A percentile compares a stretch with the other conserved stretches of the same genome.
Conservation (phyloP, 2,113 vertebrate species). For the Bungarus multicinctus region DNA sequence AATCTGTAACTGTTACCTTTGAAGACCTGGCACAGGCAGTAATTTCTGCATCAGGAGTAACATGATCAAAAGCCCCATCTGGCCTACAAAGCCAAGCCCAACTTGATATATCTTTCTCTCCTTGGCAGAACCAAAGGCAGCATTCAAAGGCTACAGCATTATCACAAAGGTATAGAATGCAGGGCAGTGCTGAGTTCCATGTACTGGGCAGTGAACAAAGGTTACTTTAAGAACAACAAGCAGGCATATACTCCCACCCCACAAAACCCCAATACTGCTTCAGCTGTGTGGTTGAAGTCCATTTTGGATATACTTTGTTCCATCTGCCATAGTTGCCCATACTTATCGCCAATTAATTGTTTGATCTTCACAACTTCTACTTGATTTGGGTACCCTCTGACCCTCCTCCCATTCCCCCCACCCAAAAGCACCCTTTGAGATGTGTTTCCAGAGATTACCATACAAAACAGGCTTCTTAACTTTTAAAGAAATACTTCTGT, state of each 20-base stretch:
- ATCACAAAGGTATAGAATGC: conserved; percentile 41
- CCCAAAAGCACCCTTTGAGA: background rate
- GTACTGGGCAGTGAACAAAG: background rate
- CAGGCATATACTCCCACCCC: too few species aligned
- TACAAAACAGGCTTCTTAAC: background rate
- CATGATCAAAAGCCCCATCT: conserved; percentile 39
- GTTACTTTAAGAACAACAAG: background rate
- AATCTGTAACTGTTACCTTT: conserved; percentile 38
- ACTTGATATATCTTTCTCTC: background rate
- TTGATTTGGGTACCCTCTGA: background rate
- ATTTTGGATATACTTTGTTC: background rate
- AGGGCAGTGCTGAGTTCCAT: background rate
- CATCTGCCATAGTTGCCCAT: background rate
- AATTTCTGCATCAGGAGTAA: background rate
- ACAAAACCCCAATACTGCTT: background rate
- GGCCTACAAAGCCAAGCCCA: background rate
- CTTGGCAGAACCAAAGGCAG: background rate
- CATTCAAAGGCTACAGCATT: background rate
- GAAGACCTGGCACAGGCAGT: rapidly evolving
- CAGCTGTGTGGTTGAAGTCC: background rate
- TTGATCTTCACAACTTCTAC: background rate
- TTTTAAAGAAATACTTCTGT: background rate
- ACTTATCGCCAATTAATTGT: background rate
- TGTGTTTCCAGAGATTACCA: background rate
- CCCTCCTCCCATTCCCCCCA: background rate